Base-by-base conservation (phyloP, 2,888 invertebrate species). In the Pollenia griseotomentosa region DNA sequence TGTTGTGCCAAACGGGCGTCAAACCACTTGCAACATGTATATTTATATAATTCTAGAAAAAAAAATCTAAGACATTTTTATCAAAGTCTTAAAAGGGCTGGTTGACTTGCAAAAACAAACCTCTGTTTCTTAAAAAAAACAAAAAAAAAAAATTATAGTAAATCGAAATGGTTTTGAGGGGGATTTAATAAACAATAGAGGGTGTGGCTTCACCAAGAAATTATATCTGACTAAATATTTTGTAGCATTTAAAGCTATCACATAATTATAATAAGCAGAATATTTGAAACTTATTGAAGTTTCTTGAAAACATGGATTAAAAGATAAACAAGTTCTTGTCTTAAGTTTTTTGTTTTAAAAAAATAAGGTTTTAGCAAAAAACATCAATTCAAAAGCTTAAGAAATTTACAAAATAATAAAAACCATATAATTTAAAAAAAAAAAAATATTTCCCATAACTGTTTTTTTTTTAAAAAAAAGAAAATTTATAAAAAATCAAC, bases 361-460 rank as follows among this genome's bases (percentile, higher is more conserved):
- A 5, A 61, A n/a, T 6, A 16, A 59, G 19, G 44, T 46, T 33
- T 2, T 59, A n/a, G 23, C 42, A 55, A 71, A 71, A 42, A 1
- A 12, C 12, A 0, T n/a, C 5, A 46, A 23, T 23, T 1, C 23
- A 51, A 2, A 19, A 51, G n/a, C n/a, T 33, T 33, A 33, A 33
- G 33, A 33, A 12, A 42, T 3, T 14, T n/a, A 77, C 23, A 53
- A 33, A 68, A 81, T 33, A 48, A 57, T 33, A 40, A 33, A 55
- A 75, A 70, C 2, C 6, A 12, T 19, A 73, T 55, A 73, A 44
- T 51, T 73, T 51, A 77, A 74, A 65, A 70, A 9, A 65, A 70
- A 9, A 75, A 75, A 33, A 6, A 23, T 19, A 6, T 61, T 75
- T 80, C 63, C 80, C 68, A 63, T 70, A 85, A 85, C 80, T 80